Evolutionary conservation across 2,888 invertebrate genomes (phyloP), one percentile per base, ranked within the genome.

Genomic region (Euspilapteryx auroguttella): DNA sequence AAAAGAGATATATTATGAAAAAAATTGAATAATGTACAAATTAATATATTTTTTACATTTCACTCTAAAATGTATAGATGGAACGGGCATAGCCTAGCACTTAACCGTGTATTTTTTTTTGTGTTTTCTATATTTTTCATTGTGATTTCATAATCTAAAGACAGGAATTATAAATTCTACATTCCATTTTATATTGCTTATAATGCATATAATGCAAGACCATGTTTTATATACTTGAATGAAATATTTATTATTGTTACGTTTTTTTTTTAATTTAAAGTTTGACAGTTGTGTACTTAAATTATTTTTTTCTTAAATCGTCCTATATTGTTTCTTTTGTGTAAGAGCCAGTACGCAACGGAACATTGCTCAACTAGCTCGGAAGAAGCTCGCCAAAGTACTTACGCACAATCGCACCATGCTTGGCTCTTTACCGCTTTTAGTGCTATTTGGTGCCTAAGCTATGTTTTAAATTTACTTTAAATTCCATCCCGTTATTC

Each of bases 41-140:
- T 68, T 71, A 69, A 69, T 69, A 6, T 71, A 73, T 71, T 73
- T 73, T 73, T 71, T 73, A 71, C 68, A 73, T 68, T 65, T 69
- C 57, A 55, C 64, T 66, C 65, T 68, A 63, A 61, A 66, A 55
- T 61, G 56, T 44, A 52, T 42, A 55, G 62, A 62, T 56, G 53
- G 45, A 45, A 50, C 54, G 57, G 73, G 75, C 73, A 57, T 51
- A 71, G 73, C 73, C 73, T 69, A 25, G 8, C 12, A 42, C 45
- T 46, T 55, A 56, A 58, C 68, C 65, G 68, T 63, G 69, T 68
- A 68, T 59, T 45, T 63, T 65, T 61, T 48, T 55, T 62, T 57
- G n/a, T n/a, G n/a, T n/a, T n/a, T n/a, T n/a, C n/a, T n/a, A n/a
- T n/a, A n/a, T n/a, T n/a, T n/a, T n/a, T n/a, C n/a, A 66, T 61